These are phyloP conservation scores for Melanerpes formicivorus DNA, from an alignment of 2,113 vertebrate species.

Conservation along the genomic window DNA sequence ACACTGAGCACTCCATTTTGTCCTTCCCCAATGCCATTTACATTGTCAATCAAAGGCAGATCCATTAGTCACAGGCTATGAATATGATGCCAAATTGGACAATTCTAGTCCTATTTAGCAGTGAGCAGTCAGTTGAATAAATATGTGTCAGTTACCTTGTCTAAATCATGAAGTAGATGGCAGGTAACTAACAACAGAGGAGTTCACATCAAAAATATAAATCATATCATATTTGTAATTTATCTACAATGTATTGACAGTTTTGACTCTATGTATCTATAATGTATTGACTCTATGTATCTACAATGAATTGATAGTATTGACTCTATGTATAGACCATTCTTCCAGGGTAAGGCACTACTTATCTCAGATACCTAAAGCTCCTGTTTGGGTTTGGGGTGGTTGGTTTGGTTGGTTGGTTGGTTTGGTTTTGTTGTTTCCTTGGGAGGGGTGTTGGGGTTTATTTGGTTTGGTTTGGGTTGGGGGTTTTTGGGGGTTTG, in stretches of 20 bases:
- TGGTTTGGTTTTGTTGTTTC: not conserved
- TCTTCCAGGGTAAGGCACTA: not conserved
- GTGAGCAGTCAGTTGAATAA: not conserved
- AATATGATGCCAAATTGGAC: not conserved
- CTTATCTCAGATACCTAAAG: not conserved
- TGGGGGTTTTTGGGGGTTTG: too few species aligned
- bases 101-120: not conserved
- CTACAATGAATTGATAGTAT: not conserved
- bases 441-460: too few species aligned
- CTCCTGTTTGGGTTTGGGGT: not conserved
- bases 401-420: too few species aligned
- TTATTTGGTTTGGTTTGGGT: too few species aligned
- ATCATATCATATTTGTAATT: not conserved
- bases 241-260: not conserved
- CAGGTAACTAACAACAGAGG: not conserved
- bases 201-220: not conserved
- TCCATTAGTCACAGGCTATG: not conserved
- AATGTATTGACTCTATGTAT: not conserved
- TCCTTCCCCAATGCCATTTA: not conserved
- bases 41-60: rapidly evolving
- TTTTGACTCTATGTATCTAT: not conserved
- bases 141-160: rapidly evolving
- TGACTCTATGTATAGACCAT: not conserved
- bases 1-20: not conserved
- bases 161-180: rapidly evolving